Percentiles rank a stretch among this genome's conserved stretches.
These are phyloP conservation scores for Lumbricus terrestris DNA, from an alignment of 2,888 invertebrate genomes.

Conservation along the genomic window DNA sequence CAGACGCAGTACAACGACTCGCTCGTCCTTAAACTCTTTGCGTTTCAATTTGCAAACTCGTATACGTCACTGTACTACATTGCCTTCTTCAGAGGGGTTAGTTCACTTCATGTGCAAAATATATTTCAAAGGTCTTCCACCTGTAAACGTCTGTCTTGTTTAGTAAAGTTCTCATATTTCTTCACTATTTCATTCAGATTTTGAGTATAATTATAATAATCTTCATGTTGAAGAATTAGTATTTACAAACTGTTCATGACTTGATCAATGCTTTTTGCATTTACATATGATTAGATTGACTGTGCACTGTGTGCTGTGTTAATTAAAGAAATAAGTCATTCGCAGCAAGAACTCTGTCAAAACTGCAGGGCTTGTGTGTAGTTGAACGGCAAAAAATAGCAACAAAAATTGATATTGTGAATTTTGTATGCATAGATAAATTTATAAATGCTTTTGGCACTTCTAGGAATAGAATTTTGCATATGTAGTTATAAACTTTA, in stretches of 20 bases:
- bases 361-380: not conserved
- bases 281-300: not conserved
- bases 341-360: not conserved
- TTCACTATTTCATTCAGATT: not conserved
- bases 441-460: too few relatives aligned
- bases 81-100: slow-evolving; percentile 61
- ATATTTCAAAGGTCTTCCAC: not conserved
- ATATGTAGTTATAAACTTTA: not conserved
- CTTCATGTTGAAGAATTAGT: too few relatives aligned
- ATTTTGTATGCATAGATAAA: too few relatives aligned
- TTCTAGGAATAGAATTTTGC: not conserved
- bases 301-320: not conserved
- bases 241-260: not conserved
- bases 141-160: not conserved
- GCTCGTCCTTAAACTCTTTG: slow-evolving; percentile 61
- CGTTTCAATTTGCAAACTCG: slow-evolving; percentile 62
- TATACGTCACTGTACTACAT: slow-evolving; percentile 62
- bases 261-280: not conserved
- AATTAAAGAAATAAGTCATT: not conserved
- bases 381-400: not conserved
- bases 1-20: slow-evolving; percentile 60
- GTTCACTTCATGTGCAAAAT: slow-evolving; percentile 31
- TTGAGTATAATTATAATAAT: too few relatives aligned
- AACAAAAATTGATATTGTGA: too few relatives aligned
- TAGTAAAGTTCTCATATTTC: not conserved